phyloP scores from a whole-genome alignment of 2,113 vertebrate genomes.

The Corapipo altera region DNA sequence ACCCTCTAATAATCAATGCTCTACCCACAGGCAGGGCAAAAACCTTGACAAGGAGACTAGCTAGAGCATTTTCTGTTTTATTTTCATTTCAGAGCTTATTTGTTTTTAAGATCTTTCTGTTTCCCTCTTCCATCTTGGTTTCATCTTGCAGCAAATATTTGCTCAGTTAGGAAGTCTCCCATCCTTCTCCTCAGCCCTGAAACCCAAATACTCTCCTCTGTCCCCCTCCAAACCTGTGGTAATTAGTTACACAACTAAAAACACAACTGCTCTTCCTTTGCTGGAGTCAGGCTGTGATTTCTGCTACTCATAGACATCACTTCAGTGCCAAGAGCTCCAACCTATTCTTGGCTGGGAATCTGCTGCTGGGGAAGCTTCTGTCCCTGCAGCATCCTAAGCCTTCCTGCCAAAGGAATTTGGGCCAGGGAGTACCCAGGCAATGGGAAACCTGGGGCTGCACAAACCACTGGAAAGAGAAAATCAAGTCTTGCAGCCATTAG shows the following conservation, averaged over 20 bases:
- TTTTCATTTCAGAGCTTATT: neutral
- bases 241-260: conserved; percentile 58
- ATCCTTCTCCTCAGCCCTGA: neutral
- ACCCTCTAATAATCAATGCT: neutral
- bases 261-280: conserved; percentile 8
- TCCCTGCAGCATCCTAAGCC: neutral
- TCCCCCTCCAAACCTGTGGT: neutral
- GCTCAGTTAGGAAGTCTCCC: neutral
- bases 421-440: conserved; percentile 23
- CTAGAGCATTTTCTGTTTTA: neutral
- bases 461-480: neutral
- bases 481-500: neutral
- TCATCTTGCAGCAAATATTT: neutral
- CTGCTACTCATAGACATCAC: neutral
- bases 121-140: neutral
- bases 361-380: neutral
- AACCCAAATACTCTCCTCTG: neutral
- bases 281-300: conserved; percentile 13
- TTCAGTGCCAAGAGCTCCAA: conserved; percentile 27
- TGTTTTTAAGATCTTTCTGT: neutral
- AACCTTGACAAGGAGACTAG: neutral
- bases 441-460: neutral
- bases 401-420: conserved; percentile 43
- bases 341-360: conserved; percentile 27
- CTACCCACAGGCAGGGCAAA: neutral